Percentiles rank a stretch among this genome's conserved stretches.
phyloP scores from a whole-genome alignment of 2,888 invertebrate species.

The Trileptium ribeirensis region DNA sequence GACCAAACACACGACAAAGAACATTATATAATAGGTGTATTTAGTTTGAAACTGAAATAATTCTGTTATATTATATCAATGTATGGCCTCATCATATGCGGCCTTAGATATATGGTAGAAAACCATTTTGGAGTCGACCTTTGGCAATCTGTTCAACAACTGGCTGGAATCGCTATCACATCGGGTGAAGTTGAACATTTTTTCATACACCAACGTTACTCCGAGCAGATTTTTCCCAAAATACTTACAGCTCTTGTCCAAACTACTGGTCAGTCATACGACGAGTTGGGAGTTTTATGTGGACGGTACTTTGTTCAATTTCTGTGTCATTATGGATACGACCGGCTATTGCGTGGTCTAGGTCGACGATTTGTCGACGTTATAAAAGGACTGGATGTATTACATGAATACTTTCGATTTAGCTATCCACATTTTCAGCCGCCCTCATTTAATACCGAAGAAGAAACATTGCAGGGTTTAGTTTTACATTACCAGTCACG shows the following conservation, averaged over 20 bases:
- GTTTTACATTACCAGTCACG: conserved; percentile 76
- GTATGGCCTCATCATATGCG: conserved; percentile 43
- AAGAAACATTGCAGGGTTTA: conserved; percentile 73
- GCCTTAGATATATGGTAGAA: conserved; percentile 40
- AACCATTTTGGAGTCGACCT: conserved; percentile 39
- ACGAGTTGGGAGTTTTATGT: conserved; percentile 37
- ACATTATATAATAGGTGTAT: no score
- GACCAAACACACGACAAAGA: no score
- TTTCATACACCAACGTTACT: no score
- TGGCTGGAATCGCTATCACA: conserved; percentile 34
- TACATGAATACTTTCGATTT: no score
- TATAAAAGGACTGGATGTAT: no score
- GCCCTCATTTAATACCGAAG: conserved; percentile 81
- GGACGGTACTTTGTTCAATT: conserved; percentile 43
- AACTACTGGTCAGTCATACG: conserved; percentile 31
- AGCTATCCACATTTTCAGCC: conserved; percentile 82
- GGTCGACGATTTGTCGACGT: conserved; percentile 42
- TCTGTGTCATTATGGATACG: conserved; percentile 39
- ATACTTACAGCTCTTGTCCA: conserved; percentile 30
- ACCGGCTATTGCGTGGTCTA: conserved; percentile 41
- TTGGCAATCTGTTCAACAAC: conserved; percentile 27
- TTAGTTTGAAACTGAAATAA: no score
- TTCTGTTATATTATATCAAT: no score
- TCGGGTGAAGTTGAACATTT: no score
- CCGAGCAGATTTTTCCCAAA: conserved; percentile 41